Evolutionary conservation across 1,140 invertebrate species (phyloP), one percentile per base, ranked within the genome.

Genomic region (Tetraneura akinire): DNA sequence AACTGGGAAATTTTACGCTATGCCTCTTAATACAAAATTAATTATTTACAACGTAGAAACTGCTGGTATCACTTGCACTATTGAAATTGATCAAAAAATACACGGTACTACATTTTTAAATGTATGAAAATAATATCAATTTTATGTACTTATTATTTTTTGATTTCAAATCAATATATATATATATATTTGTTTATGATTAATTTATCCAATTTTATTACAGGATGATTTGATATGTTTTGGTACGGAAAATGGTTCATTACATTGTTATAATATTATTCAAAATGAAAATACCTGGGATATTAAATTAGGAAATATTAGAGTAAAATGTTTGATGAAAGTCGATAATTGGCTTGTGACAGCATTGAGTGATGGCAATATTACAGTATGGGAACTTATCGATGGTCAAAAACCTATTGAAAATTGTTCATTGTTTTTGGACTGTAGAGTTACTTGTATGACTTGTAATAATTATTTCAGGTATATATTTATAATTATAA

Each of bases 61-160:
- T 74, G 93, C 91, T 1, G 90, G 90, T 5, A 86, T 93, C 42
- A 85, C 89, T 70, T 87, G 89, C 9, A 83, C 64, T 37, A 76
- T 83, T 14, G 80, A 82, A 68, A 74, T 81, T n/a, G 47, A 68
- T 66, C 42, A 80, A 6, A 81, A 81, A 76, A 81, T 83, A 21
- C 82, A 83, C 29, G 62, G 53, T 23, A 60, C 80, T 10, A 29
- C 47, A 5, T 84, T 83, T 73, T 32, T 83, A 47, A 51, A 49
- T 47, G 83, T 84, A 80, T 71, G 55, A 16, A 6, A 51, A 51
- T 71, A 16, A 55, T 29, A 32, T 49, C 21, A 5, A 49, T 37
- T 80, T 42, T 47, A n/a, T n/a, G n/a, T n/a, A n/a, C n/a, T n/a
- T n/a, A 21, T 49, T 62, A 45, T 60, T 21, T 26, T 18, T 42